Evolutionary conservation across 2,113 vertebrate genomes (phyloP), one percentile per base, ranked within the genome.

Genomic region (Eretmodus cyanostictus): DNA sequence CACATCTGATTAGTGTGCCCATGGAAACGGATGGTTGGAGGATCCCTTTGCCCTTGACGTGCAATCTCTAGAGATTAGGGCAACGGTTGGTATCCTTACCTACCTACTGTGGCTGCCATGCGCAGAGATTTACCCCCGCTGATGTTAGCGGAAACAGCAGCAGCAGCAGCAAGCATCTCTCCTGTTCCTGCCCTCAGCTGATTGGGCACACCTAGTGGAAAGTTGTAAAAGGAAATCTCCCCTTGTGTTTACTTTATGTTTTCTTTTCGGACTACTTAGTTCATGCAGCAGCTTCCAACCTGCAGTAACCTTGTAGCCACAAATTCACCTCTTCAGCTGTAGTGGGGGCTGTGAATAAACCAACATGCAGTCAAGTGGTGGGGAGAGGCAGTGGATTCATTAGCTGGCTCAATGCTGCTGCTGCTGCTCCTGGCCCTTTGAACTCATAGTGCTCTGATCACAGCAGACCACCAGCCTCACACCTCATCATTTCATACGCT

Each of bases 401-500:
- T 96, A 97, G 92, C 89, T 91, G 87, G 90, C 93, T 91, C 93
- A 80, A 55, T 88, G 93, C 91, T 86, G 87, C 89, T 76, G 13
- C 91, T 86, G 88, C 89, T 76, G 24, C 42, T 78, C 1, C 24
- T 59, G 92, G 86, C 84, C 88, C 96, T 97, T 97, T 97, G 96
- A 97, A 96, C 94, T 93, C 87, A 10, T 85, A 92, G 90, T 14
- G 84, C 94, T 96, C 93, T 95, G 96, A 96, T 96, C 96, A 96
- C 94, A 91, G 94, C 91, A 91, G 94, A 93, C 92, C 86, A 94
- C 86, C 90, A 85, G 93, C 91, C 95, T 96, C 93, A 94, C 95
- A 96, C 96, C 94, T 96, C 95, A 95, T 96, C 95, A 95, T 94
- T 95, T 95, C 94, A 96, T 92, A 90, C 90, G 79, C 92, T 90